Evolutionary conservation across 2,888 invertebrate genomes (phyloP), one percentile per base, ranked within the genome.

Genomic region (Sminthurinus aureus): DNA sequence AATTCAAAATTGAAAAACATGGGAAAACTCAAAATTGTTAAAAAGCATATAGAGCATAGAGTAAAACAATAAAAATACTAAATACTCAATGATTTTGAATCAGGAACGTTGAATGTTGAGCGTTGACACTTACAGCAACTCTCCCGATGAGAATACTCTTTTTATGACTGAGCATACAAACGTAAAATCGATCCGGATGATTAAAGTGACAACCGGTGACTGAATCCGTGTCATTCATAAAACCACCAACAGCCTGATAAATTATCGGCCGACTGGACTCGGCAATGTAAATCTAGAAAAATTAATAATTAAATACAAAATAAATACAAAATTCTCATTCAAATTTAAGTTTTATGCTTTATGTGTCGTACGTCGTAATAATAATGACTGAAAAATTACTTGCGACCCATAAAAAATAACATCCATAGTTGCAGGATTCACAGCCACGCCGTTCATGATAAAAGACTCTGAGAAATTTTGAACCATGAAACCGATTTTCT

Each of bases 131-230:
- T 83, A 86, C 87, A 52, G 86, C 87, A 38, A 84, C 83, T 79
- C 84, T 84, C 75, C 87, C 87, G 51, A 85, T 83, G 22, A 86
- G 38, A 4, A 86, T 50, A 18, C 82, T 64, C 1, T 24, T 50
- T 15, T 79, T 71, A 8, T 83, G 69, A 24, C 64, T 50, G 24
- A 71, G 84, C 73, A 77, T 73, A 22, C 87, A 87, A 0, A 86
- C 26, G 69, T 83, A 87, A 22, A 82, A 79, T 67, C 86, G 81
- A 71, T 87, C 87, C 3, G 87, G 87, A 83, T 87, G 86, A 79
- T 87, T 87, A 51, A 87, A 87, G 64, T 83, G 83, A 75, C 87
- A 87, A 0, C 80, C 80, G n/a, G 78, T 76, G 18, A 81, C 77
- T 0, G 69, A 12, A 51, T 77, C 51, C 13, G 20, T 4, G 2